Evolutionary conservation across 2,888 invertebrate genomes (phyloP).

Genomic region (Epistrophe eligans): DNA sequence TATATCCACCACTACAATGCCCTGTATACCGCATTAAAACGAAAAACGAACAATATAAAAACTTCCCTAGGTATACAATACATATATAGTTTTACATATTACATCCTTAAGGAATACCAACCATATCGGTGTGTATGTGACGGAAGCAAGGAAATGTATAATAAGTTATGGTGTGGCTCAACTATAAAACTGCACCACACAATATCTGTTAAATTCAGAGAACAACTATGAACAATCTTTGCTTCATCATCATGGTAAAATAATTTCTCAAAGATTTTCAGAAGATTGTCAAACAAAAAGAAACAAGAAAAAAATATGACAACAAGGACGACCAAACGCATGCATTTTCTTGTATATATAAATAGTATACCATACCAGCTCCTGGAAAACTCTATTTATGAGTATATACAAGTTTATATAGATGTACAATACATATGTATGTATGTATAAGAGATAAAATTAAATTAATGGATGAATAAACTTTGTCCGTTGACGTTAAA

Average conservation of each 20-base stretch:
- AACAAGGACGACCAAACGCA: conserved; percentile 29
- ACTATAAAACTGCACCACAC: conserved; percentile 47
- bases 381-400: conserved; percentile 31
- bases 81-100: conserved; percentile 35
- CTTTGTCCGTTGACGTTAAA: conserved; percentile 41
- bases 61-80: too few relatives aligned
- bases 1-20: too few relatives aligned
- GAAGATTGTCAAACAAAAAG: conserved; percentile 35
- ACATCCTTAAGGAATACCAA: conserved; percentile 12
- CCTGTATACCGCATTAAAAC: too few relatives aligned
- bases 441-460: conserved; percentile 54
- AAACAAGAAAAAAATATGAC: conserved; percentile 8
- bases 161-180: conserved; percentile 39
- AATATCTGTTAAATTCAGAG: conserved; percentile 40
- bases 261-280: conserved; percentile 60
- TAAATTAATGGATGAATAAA: conserved; percentile 66
- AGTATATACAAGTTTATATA: not conserved
- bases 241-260: conserved; percentile 42
- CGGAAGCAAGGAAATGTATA: conserved; percentile 14
- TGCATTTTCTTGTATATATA: conserved; percentile 38
- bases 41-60: conserved; percentile 53
- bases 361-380: not conserved
- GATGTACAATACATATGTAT: not conserved
- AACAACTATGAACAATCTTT: conserved; percentile 24
- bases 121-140: not conserved